Evolutionary conservation across 2,113 vertebrate genomes (phyloP).

Genomic region (Cygnus atratus): DNA sequence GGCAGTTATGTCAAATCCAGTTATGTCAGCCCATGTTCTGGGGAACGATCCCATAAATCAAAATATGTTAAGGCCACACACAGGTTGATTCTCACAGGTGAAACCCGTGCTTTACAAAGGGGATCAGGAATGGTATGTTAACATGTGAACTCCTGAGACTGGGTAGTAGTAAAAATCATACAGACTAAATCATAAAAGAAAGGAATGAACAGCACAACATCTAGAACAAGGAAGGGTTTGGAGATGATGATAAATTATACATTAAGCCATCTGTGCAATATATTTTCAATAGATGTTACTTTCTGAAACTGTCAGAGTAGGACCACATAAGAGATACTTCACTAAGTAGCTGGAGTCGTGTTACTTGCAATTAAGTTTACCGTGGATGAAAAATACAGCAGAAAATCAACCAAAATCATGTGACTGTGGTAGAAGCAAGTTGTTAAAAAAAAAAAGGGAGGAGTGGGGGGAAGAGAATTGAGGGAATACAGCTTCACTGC

Average conservation of each 20-base stretch:
- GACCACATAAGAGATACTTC: slow-evolving; percentile 37
- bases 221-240: slow-evolving; percentile 32
- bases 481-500: neutral
- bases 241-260: slow-evolving; percentile 56
- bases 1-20: neutral
- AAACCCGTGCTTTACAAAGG: slow-evolving; percentile 51
- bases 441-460: neutral
- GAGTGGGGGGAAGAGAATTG: neutral
- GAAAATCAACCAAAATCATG: neutral
- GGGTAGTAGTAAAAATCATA: slow-evolving; percentile 55
- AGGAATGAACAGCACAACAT: slow-evolving; percentile 40
- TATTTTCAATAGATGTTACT: slow-evolving; percentile 30
- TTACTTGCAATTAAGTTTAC: neutral
- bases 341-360: neutral
- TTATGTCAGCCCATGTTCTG: neutral
- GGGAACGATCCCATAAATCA: neutral
- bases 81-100: neutral
- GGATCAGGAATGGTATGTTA: slow-evolving; percentile 16
- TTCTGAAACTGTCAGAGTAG: slow-evolving; percentile 40
- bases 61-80: neutral
- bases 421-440: neutral
- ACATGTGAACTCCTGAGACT: slow-evolving; percentile 30
- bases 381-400: neutral
- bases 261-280: slow-evolving; percentile 20
- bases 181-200: slow-evolving; percentile 33